phyloP scores from a whole-genome alignment of 2,113 vertebrate genomes.

The Symphodus melops region DNA sequence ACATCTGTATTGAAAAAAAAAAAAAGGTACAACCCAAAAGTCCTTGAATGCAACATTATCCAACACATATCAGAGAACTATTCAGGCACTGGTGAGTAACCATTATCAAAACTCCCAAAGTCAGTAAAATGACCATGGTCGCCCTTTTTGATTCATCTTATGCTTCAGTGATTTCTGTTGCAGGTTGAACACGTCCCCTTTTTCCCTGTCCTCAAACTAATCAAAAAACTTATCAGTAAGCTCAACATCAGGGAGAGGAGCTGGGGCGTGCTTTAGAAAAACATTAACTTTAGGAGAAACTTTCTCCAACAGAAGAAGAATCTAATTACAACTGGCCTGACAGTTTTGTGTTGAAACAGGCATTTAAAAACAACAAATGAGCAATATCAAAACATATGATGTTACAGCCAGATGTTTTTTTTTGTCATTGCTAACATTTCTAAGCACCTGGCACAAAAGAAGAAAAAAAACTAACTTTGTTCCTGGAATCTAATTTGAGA shows the following conservation, averaged over 20 bases:
- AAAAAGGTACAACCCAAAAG: slow-evolving; percentile 64
- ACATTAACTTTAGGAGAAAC: slow-evolving; percentile 41
- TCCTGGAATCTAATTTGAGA: slow-evolving; percentile 78
- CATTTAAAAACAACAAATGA: slow-evolving; percentile 32
- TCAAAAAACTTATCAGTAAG: slow-evolving; percentile 34
- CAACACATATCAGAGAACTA: slow-evolving; percentile 59
- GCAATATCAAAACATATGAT: slow-evolving; percentile 72
- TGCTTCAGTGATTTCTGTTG: slow-evolving; percentile 56
- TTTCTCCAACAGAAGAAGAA: slow-evolving; percentile 39
- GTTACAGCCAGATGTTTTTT: slow-evolving; percentile 62
- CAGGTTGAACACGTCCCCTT: slow-evolving; percentile 37
- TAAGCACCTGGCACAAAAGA: slow-evolving; percentile 73
- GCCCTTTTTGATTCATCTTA: slow-evolving; percentile 70
- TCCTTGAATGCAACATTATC: slow-evolving; percentile 67
- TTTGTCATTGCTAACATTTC: slow-evolving; percentile 71
- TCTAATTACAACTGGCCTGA: slow-evolving; percentile 51
- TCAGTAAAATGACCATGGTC: slow-evolving; percentile 81
- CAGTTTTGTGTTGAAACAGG: slow-evolving; percentile 49
- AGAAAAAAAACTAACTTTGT: slow-evolving; percentile 76
- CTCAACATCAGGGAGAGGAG: slow-evolving; percentile 17
- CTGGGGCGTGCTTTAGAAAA: slow-evolving; percentile 29
- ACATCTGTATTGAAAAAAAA: slow-evolving; percentile 64
- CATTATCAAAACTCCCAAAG: slow-evolving; percentile 69
- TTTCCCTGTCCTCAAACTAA: slow-evolving; percentile 39
- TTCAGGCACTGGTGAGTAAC: slow-evolving; percentile 84